phyloP scores from a whole-genome alignment of 2,113 vertebrate species.

The Sapajus apella region DNA sequence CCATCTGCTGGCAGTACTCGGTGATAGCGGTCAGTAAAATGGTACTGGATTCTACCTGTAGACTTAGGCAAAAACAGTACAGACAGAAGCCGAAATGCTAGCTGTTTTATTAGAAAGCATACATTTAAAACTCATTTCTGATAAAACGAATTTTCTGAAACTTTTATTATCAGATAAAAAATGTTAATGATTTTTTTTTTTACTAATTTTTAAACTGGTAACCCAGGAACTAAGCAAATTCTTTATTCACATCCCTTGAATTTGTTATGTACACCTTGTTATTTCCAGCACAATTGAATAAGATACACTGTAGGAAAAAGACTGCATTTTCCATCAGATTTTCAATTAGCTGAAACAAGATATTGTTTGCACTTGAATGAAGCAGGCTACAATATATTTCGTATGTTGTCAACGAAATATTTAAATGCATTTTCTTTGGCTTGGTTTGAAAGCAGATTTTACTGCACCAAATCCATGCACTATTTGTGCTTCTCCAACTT shows the following conservation, averaged over 20 bases:
- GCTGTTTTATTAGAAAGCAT: slow-evolving; percentile 15
- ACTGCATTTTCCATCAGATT: background rate
- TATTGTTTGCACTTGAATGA: background rate
- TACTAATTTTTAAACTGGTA: slow-evolving; percentile 48
- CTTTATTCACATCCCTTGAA: slow-evolving; percentile 12
- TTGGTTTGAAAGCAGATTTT: background rate
- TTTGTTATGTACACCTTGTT: slow-evolving; percentile 41
- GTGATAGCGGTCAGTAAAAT: background rate
- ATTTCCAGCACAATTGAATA: slow-evolving; percentile 52
- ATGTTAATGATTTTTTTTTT: slow-evolving; percentile 39
- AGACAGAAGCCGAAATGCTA: background rate
- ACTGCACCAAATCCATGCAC: slow-evolving; percentile 19
- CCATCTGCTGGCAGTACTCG: slow-evolving; percentile 81
- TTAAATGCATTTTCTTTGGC: slow-evolving; percentile 46
- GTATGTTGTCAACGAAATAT: background rate
- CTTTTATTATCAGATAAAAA: slow-evolving; percentile 32
- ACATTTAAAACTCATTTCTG: slow-evolving; percentile 41
- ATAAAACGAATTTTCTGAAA: slow-evolving; percentile 21
- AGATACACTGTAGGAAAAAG: background rate
- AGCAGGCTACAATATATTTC: background rate
- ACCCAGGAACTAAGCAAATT: background rate
- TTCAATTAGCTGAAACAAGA: slow-evolving; percentile 42
- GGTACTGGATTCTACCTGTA: background rate
- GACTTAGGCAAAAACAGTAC: background rate
- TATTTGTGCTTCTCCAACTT: slow-evolving; percentile 19